Evolutionary conservation across 2,797 vertebrate genomes (phyloP), one percentile per base, ranked within the genome.

Genomic region (Parauchenoglanis ngamensis): DNA sequence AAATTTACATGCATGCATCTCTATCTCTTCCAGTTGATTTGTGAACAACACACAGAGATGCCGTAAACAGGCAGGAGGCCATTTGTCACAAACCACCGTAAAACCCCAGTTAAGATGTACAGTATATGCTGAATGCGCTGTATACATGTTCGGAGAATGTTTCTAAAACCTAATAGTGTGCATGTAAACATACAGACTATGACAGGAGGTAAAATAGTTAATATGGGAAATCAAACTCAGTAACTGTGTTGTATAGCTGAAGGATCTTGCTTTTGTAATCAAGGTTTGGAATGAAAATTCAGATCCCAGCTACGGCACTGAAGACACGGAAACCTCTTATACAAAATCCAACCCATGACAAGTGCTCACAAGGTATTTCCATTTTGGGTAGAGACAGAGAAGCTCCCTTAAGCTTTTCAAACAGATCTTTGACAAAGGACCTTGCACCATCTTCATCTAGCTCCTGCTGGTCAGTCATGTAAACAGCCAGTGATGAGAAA

Each of bases 341-440:
- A 59, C 56, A 59, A 63, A 76, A 68, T 44, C 11, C 23, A 57
- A 57, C 40, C 3, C 25, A 52, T 57, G 59, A 49, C 52, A 87
- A 49, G 28, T 56, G n/a, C 83, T 46, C 46, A 31, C 46, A 75
- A 80, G 3, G 52, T 68, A 85, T 88, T 81, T 73, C 56, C 44
- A 65, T 80, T 59, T 85, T 61, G 44, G 65, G 65, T 35, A 80
- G 44, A 40, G n/a, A 13, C 52, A 84, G 5, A 59, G 23, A 54
- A 49, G n/a, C n/a, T 23, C n/a, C 21, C 65, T 49, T 59, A 44
- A 83, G 72, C 61, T 84, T 70, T 83, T 54, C 49, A 72, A 80
- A 72, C 28, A 65, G 23, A 79, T 13, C 25, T 67, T 59, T 57
- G 63, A 79, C 25, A 61, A 81, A 85, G 17, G 54, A 88, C 56